A percentile compares a stretch with the other conserved stretches of the same genome.
Conservation (phyloP, 2,113 vertebrate genomes). For the Indicator maculatus region DNA sequence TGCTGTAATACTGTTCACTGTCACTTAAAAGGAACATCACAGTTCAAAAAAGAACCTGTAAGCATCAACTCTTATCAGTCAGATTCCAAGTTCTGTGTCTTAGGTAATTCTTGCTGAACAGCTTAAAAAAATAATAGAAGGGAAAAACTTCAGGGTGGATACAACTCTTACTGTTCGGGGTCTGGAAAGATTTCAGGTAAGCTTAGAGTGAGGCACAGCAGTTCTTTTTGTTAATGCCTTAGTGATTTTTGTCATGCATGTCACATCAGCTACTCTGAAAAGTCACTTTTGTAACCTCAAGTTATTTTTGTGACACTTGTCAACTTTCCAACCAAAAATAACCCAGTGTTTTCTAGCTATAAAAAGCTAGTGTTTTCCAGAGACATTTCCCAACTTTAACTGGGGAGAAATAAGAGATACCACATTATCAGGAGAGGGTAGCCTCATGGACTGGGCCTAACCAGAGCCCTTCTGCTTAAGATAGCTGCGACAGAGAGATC, state of each 20-base stretch:
- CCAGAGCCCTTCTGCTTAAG: not conserved
- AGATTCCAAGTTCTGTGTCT: not conserved
- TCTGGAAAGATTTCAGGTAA: conserved; percentile 11
- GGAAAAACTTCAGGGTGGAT: not conserved
- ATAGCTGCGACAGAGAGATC: not conserved
- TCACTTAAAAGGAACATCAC: not conserved
- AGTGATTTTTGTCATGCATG: not conserved
- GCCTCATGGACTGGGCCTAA: not conserved
- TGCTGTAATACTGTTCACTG: not conserved
- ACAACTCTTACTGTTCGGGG: conserved; percentile 8
- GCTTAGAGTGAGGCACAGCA: not conserved
- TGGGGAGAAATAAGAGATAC: not conserved
- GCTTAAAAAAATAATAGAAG: conserved; percentile 18
- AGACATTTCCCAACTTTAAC: not conserved
- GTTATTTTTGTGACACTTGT: not conserved
- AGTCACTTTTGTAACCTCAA: not conserved
- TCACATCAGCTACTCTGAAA: not conserved
- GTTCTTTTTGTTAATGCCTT: not conserved
- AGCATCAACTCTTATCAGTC: not conserved
- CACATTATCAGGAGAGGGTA: not conserved
- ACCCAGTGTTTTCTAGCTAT: not conserved
- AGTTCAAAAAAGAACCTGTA: not conserved
- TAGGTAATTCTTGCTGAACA: not conserved
- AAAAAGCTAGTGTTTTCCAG: not conserved
- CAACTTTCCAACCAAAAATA: conserved; percentile 29